Evolutionary conservation across 2,797 vertebrate genomes (phyloP), one percentile per base, ranked within the genome.

Genomic region (Gephyroberyx darwinii): DNA sequence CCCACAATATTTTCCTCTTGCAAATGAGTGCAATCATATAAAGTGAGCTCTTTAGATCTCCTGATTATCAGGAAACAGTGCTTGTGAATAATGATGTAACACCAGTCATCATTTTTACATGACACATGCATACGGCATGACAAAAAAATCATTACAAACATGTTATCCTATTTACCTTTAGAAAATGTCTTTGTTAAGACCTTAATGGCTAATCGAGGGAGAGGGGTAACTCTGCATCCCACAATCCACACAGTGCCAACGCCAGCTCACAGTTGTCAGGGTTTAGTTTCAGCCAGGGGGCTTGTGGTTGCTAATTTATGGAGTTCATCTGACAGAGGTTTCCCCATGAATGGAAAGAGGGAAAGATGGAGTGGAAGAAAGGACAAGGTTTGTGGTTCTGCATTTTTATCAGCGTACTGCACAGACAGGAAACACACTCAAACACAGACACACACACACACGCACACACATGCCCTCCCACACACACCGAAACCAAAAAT

Each of bases 281-380:
- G 60, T 47, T 70, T 53, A 53, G 75, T 81, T 84, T 77, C 84
- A 70, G 79, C 41, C 53, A 5, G 74, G 70, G 80, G 86, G 65
- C 70, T 81, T 90, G 89, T 68, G 90, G 91, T 91, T 55, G 82
- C 12, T 84, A 84, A 92, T 92, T 93, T 92, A 92, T 88, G 78
- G 77, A 82, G 69, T 16, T n/a, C 22, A 70, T 72, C 4, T 78
- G 78, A 71, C 74, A 80, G 61, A 72, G 54, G 77, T 77, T 75
- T 84, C 79, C 79, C 75, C 17, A 75, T 75, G 63, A 86, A 78
- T 81, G 82, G 82, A 83, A 60, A 69, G 71, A 81, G 74, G 79
- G 77, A 73, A 77, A 82, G 78, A 78, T 1, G 41, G 67, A 75
- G 73, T 20, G 51, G 71, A 81, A 82, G 73, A 68, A 69, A 75